Base-by-base conservation (phyloP, 1,140 invertebrate species). In the Calephelis nemesis region DNA sequence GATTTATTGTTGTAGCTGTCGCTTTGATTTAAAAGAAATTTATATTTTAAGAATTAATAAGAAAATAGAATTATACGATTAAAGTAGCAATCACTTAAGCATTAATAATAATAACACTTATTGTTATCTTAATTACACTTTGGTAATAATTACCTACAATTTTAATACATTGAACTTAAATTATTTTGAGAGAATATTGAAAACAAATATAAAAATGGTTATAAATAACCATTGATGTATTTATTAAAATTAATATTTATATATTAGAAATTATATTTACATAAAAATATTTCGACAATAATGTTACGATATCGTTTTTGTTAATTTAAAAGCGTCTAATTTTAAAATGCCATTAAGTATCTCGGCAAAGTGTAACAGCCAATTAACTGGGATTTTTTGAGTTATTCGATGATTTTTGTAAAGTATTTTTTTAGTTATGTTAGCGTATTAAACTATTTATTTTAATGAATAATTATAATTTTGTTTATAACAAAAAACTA, bases 111-210 rank as follows among this genome's bases (percentile, higher is more conserved):
- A 73, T 79, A 83, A 74, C 68, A 74, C 76, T 80, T 74, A 74
- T 74, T 79, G 54, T 84, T 69, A 73, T 77, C 84, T 86, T 84
- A 88, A 84, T 83, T 87, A 89, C 81, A 87, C 87, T 90, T 90
- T 90, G 87, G 87, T 90, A 87, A 88, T 90, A 85, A 81, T 83
- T 82, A 89, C 79, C 85, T 89, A 85, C 68, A 69, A 77, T 86
- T 79, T 80, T 81, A 81, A 76, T 81, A 78, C 69, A 74, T 76
- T 77, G 77, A 77, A 72, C 70, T 66, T 81, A 77, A 79, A 82
- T 82, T 76, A 79, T 79, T 78, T 74, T 76, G 73, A 83, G 81
- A 84, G 79, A 83, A 77, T 75, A 19, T 72, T 68, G 66, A 49
- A 75, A 69, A 73, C 67, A 71, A 58, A 69, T 63, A 70, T 68